These are phyloP conservation scores for Ramphastos sulfuratus DNA, from an alignment of 2,113 vertebrate genomes.

Conservation along the genomic window DNA sequence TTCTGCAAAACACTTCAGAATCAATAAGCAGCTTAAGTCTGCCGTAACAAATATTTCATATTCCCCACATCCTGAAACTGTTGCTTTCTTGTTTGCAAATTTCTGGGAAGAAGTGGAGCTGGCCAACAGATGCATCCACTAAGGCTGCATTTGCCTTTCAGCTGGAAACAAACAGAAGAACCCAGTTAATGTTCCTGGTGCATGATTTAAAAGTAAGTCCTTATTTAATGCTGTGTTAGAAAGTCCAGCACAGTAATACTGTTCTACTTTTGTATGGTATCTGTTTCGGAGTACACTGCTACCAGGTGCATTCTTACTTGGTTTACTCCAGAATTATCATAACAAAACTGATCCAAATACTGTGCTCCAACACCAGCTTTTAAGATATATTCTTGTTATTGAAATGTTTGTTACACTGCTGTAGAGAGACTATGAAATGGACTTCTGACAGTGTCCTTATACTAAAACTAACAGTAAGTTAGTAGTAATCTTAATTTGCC, in stretches of 20 bases:
- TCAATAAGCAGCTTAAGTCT: not conserved
- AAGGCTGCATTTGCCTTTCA: not conserved
- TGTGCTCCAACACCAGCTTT: not conserved
- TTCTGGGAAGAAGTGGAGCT: not conserved
- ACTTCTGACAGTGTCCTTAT: not conserved
- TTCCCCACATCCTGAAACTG: not conserved
- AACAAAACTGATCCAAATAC: not conserved
- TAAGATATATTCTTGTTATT: not conserved
- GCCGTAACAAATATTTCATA: not conserved
- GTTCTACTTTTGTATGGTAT: not conserved
- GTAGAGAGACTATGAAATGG: not conserved
- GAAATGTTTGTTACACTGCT: not conserved
- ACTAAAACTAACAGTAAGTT: not conserved
- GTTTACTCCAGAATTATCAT: not conserved
- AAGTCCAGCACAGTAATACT: not conserved
- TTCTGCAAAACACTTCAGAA: not conserved
- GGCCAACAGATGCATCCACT: not conserved
- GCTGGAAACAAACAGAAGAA: not conserved
- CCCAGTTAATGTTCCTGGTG: not conserved
- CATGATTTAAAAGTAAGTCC: not conserved
- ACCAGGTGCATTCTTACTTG: not conserved
- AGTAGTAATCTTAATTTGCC: not conserved
- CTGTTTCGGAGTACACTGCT: not conserved
- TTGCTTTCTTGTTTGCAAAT: not conserved
- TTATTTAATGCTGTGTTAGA: not conserved